phyloP scores from a whole-genome alignment of 2,113 vertebrate species.

The Psittacula cyanocephala region DNA sequence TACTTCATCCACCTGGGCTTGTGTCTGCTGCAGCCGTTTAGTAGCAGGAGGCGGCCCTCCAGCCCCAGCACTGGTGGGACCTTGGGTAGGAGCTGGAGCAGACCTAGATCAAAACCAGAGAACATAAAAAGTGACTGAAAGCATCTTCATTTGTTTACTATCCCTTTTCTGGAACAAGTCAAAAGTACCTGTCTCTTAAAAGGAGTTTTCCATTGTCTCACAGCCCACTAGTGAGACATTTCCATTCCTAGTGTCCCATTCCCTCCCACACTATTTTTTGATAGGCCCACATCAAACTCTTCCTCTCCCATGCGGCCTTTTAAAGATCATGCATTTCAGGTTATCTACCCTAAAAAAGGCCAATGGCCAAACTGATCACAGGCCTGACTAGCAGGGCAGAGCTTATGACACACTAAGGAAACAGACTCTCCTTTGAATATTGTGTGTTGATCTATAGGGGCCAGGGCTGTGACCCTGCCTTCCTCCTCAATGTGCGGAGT shows the following conservation, averaged over 20 bases:
- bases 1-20: conserved; percentile 91
- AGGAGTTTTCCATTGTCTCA: not conserved
- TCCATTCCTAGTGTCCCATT: not conserved
- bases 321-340: not conserved
- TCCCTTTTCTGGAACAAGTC: not conserved
- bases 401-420: not conserved
- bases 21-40: conserved; percentile 90
- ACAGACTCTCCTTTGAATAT: not conserved
- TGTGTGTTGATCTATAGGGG: not conserved
- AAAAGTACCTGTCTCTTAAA: not conserved
- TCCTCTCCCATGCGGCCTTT: not conserved
- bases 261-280: not conserved
- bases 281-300: not conserved
- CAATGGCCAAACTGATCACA: not conserved
- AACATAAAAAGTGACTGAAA: not conserved
- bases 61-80: conserved; percentile 56
- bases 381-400: not conserved
- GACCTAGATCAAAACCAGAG: conserved; percentile 76
- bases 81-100: conserved; percentile 79
- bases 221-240: not conserved
- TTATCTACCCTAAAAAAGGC: not conserved
- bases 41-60: conserved; percentile 59
- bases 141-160: not conserved
- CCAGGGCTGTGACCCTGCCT: not conserved
- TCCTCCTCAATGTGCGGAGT: not conserved